A percentile compares a stretch with the other conserved stretches of the same genome.
phyloP scores from a whole-genome alignment of 2,113 vertebrate species.

The Sminthopsis crassicaudata region DNA sequence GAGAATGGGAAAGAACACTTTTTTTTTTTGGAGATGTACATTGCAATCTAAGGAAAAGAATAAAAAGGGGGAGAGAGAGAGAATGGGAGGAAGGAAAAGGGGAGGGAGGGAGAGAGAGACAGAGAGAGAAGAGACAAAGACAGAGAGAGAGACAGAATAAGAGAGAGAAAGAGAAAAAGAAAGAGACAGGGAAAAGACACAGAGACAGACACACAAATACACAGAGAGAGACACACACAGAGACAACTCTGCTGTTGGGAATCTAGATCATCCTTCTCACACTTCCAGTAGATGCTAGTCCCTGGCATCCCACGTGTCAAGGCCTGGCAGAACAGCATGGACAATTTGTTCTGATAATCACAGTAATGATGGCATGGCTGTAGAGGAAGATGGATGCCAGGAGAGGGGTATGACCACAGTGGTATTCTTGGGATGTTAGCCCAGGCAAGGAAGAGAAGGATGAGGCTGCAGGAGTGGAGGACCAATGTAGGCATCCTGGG shows the following conservation, averaged over 20 bases:
- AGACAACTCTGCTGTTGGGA: neutral
- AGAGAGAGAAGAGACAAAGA: neutral
- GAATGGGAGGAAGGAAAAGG: no score
- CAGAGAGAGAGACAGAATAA: neutral
- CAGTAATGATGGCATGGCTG: neutral
- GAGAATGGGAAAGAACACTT: neutral
- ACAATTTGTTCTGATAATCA: neutral
- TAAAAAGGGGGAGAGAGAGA: neutral
- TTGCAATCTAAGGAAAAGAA: neutral
- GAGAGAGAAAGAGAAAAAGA: constrained; percentile 4
- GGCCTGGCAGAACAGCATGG: neutral
- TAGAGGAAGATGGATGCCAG: neutral
- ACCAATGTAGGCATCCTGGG: neutral
- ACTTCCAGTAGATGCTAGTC: neutral
- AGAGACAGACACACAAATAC: no score
- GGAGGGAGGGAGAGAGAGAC: neutral
- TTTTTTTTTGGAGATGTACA: neutral
- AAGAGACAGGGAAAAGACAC: neutral
- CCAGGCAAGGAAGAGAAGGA: neutral
- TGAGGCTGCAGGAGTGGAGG: neutral
- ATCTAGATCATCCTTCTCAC: neutral
- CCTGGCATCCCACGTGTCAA: neutral
- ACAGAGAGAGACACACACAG: neutral
- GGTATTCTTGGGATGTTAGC: neutral
- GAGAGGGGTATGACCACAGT: neutral